Conservation (phyloP, 2,888 invertebrate species). For the Creontiades dilutus region DNA sequence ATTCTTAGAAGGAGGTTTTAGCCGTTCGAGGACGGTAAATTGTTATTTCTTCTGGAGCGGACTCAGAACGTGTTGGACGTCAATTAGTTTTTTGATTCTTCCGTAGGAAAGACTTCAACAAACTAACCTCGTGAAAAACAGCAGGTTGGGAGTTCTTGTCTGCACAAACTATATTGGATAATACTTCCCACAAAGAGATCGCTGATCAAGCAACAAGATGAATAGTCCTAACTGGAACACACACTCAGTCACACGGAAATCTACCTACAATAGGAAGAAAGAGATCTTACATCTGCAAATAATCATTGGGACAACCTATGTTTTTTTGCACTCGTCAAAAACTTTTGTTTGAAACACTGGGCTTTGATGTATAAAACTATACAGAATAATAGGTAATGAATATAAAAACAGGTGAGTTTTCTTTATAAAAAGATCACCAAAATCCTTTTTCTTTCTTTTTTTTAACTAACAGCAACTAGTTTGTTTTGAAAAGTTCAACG, state of each 20-base stretch:
- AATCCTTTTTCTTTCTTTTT: background rate
- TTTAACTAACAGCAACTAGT: background rate
- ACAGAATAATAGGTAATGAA: slow-evolving; percentile 6
- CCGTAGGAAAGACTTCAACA: too few relatives aligned
- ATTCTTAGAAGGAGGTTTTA: too few relatives aligned
- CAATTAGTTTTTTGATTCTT: too few relatives aligned
- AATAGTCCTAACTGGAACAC: background rate
- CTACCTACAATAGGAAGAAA: background rate
- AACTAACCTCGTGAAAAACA: too few relatives aligned
- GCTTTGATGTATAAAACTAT: slow-evolving; percentile 37
- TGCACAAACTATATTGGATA: too few relatives aligned
- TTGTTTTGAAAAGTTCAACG: slow-evolving; percentile 24
- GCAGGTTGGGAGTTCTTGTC: too few relatives aligned
- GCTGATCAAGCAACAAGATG: too few relatives aligned
- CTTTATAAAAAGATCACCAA: slow-evolving; percentile 1
- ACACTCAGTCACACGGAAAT: background rate
- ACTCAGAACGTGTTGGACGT: too few relatives aligned
- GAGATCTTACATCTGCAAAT: slow-evolving; percentile 42
- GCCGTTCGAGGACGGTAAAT: too few relatives aligned
- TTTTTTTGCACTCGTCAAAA: slow-evolving; percentile 50
- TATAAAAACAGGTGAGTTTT: slow-evolving; percentile 18
- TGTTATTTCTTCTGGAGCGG: too few relatives aligned
- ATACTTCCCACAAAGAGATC: too few relatives aligned
- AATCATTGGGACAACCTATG: slow-evolving; percentile 44
- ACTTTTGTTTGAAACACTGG: slow-evolving; percentile 45